Evolutionary conservation across 2,113 vertebrate species (phyloP), one percentile per base, ranked within the genome.

Genomic region (Euleptes europaea): DNA sequence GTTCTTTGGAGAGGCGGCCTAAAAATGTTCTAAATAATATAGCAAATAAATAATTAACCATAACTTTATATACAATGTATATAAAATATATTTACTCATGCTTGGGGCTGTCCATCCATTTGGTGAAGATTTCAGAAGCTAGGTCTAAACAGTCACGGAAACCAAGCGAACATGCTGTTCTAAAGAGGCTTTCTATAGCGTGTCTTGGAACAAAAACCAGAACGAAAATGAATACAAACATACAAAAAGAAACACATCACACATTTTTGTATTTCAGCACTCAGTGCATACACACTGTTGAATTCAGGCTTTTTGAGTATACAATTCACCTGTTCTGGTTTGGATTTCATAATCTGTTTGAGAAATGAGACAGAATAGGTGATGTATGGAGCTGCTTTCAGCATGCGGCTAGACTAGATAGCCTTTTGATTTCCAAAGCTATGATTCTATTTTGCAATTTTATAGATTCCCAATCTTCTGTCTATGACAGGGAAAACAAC

Each of bases 81-180:
- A 33, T 5, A 66, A 28, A 73, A 17, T 1, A 10, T 70, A 91
- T 96, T 96, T 95, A 97, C 96, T 90, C 91, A 90, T 90, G 70
- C 38, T 94, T 84, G 74, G 93, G 89, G 33, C 93, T 78, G 17
- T 91, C 88, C 93, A 94, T 95, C 96, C 96, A 96, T 35, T 94
- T 94, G 73, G 82, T 71, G 88, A 94, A 97, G 21, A 97, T 88
- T 78, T 95, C 94, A 87, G 90, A 92, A 44, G 96, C 96, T 38
- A 96, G 83, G n/a, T 94, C 91, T 81, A 97, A 93, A 91, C 96
- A 97, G 54, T 97, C 96, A 33, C 95, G 94, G 49, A 96, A 90
- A 63, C 94, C 96, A 89, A 97, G 87, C 92, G 90, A 96, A 88
- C 96, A 97, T 0, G 92, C 94, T 84, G 86, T 87, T 88, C 40